Percentiles rank a stretch among this genome's conserved stretches.
These are phyloP conservation scores for Callopanchax toddi DNA, from an alignment of 2,113 vertebrate genomes.

Conservation along the genomic window DNA sequence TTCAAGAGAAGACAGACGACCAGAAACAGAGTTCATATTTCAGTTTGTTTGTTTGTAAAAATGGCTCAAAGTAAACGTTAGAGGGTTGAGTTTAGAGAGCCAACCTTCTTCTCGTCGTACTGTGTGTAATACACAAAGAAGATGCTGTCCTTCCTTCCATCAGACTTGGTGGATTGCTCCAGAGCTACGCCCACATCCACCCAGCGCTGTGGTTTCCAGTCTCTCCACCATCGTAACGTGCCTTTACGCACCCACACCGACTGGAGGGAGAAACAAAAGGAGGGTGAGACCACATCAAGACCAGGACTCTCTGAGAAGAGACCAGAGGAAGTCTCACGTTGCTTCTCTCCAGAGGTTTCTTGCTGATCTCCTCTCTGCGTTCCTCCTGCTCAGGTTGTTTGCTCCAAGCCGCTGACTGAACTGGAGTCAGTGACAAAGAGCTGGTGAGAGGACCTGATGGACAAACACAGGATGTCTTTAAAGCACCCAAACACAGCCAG, in stretches of 20 bases:
- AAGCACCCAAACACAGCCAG: background rate
- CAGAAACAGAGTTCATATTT: too few relatives aligned
- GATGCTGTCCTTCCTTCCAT: constrained; percentile 88
- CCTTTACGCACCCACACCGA: constrained; percentile 93
- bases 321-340: constrained; percentile 33
- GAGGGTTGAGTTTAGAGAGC: background rate
- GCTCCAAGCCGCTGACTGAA: constrained; percentile 87
- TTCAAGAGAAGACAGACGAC: too few relatives aligned
- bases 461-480: constrained; percentile 19
- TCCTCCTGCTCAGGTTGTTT: constrained; percentile 86
- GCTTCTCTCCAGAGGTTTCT: constrained; percentile 87
- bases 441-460: constrained; percentile 83
- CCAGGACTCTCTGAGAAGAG: background rate
- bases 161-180: constrained; percentile 88
- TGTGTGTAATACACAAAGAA: constrained; percentile 95
- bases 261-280: constrained; percentile 66
- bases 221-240: constrained; percentile 92
- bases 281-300: background rate
- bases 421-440: constrained; percentile 88
- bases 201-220: constrained; percentile 93
- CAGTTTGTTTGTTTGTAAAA: too few relatives aligned
- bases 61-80: too few relatives aligned
- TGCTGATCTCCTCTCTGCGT: constrained; percentile 84
- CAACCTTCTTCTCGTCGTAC: constrained; percentile 93
- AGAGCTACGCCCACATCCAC: constrained; percentile 89